Base-by-base conservation (phyloP, 2,113 vertebrate species). In the Lichenostomus cassidix region DNA sequence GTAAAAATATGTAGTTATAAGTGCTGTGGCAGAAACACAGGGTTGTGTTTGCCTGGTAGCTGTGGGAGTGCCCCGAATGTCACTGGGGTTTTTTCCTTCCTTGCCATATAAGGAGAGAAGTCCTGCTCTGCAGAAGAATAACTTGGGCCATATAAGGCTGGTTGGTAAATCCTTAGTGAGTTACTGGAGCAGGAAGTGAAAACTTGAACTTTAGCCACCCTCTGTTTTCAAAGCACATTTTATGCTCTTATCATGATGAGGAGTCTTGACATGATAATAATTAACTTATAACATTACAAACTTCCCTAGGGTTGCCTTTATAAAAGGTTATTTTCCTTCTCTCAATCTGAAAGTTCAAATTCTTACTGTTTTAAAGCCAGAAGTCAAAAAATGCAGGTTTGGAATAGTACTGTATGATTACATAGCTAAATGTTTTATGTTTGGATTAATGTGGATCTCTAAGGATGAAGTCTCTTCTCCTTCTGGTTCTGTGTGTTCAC, bases 81-180 rank as follows among this genome's bases (percentile, higher is more conserved):
- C 92, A 91, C 93, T 67, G 46, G 79, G 94, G 46, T 87, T 94
- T 96, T 92, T 83, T 55, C 89, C 94, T 97, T 95, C 67, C 95
- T 98, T 97, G 65, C 98, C 98, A 95, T 98, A 98, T 98, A 98
- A 98, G 98, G 99, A 84, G 93, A 98, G 85, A 73, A 96, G 97
- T 95, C 95, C 96, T 95, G 91, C 94, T 97, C 94, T 20, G 87
- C 95, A n/a, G 80, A 49, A 75, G 35, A 90, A 41, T 94, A 53
- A 52, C 86, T 92, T 94, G 73, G 88, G 88, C 94, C 85, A 82
- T 96, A 91, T 94, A 94, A 95, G 97, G 97, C 94, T 87, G 85
- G 15, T 81, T 78, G 86, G 87, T 93, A 95, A 97, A 94, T 85
- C 56, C 77, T 76, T 29, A 60, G 18, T 83, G 77, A 84, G 55